Evolutionary conservation across 1,140 invertebrate genomes (phyloP), one percentile per base, ranked within the genome.

Genomic region (Bacillus rossius): DNA sequence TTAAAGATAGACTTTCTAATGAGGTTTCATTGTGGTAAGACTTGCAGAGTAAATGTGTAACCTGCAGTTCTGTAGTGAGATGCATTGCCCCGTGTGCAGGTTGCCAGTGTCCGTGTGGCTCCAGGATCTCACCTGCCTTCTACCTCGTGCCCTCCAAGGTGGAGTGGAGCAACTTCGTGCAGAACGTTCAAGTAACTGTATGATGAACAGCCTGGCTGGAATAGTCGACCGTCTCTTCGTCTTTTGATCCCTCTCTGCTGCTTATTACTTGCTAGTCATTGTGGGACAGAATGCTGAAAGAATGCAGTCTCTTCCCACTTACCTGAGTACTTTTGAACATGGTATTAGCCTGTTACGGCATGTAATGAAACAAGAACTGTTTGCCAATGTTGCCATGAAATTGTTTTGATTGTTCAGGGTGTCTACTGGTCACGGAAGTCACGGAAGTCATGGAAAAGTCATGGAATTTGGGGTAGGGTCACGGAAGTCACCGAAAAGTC

Each of bases 71-170:
- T n/a, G n/a, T n/a, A n/a, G n/a, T n/a, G n/a, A n/a, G n/a, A 45
- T 19, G 14, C 17, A 22, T 45, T 50, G 19, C 13, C 8, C 63
- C 59, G 62, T 43, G 77, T 74, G 38, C 76, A 77, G 87, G 86
- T 54, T 90, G 85, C 65, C 84, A 88, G 59, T 93, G 91, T 72
- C 88, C 88, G 2, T 93, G 91, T 71, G 89, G 89, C 2, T 84
- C 84, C 59, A 88, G 89, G 71, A 86, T 91, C 53, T 86, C 88
- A 17, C 91, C 91, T 1, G 88, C 88, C 8, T 93, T 92, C 76
- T 92, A 92, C 73, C 74, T 93, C 50, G 85, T 89, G 65, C 89
- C 89, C 47, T 91, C 88, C 3, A 92, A 91, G 75, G 86, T 93
- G 42, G 91, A 93, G 69, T 87, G 87, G 77, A 89, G 88, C 55